Evolutionary conservation across 2,113 vertebrate species (phyloP).

Genomic region (Centropristis striata): DNA sequence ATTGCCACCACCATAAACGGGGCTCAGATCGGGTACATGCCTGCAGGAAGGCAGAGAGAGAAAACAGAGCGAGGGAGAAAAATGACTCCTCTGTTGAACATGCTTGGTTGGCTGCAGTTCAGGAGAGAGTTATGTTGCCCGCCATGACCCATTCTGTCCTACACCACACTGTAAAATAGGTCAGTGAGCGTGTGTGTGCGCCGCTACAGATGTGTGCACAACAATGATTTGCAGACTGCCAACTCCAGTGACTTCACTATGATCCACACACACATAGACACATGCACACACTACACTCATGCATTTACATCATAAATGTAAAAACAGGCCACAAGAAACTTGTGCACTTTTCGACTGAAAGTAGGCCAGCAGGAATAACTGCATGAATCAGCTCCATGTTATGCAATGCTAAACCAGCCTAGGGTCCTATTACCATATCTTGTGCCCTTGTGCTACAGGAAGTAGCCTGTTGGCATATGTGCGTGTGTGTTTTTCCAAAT

Average conservation of each 20-base stretch:
- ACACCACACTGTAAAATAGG: constrained; percentile 68
- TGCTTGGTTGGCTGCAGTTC: constrained; percentile 53
- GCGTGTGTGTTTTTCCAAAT: constrained; percentile 1
- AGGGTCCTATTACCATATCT: constrained; percentile 53
- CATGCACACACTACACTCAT: neutral
- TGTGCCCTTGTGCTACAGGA: constrained; percentile 63
- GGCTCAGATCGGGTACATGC: constrained; percentile 23
- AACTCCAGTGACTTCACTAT: constrained; percentile 3
- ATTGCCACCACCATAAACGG: constrained; percentile 6
- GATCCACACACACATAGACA: constrained; percentile 7
- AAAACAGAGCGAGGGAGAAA: constrained; percentile 47
- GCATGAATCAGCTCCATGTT: constrained; percentile 77
- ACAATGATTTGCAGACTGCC: constrained; percentile 17
- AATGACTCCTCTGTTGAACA: constrained; percentile 55
- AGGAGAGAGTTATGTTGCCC: constrained; percentile 65
- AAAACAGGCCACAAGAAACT: constrained; percentile 67
- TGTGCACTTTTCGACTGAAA: constrained; percentile 65
- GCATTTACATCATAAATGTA: constrained; percentile 41
- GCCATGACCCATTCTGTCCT: constrained; percentile 54
- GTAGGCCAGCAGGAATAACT: constrained; percentile 75
- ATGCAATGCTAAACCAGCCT: constrained; percentile 71
- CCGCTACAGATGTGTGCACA: constrained; percentile 28
- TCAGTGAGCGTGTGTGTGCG: constrained; percentile 39
- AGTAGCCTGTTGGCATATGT: constrained; percentile 22
- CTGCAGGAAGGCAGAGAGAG: constrained; percentile 28